Evolutionary conservation across 2,888 invertebrate genomes (phyloP), one percentile per base, ranked within the genome.

Genomic region (Panzeria rudis): DNA sequence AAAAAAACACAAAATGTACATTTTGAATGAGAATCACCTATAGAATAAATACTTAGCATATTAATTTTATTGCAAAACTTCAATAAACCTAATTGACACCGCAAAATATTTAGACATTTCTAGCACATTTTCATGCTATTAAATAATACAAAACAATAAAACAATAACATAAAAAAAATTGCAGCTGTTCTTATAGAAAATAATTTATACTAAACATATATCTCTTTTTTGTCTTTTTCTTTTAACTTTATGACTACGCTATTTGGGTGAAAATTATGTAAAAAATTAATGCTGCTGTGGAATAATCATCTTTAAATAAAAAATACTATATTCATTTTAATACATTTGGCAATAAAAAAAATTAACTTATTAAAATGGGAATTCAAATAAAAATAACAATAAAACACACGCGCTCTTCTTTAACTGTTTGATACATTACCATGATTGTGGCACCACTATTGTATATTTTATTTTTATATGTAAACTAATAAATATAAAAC

Each of bases 321-420:
- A 56, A 66, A 47, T 76, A 83, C 61, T 75, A 62, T 61, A 81
- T 72, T 61, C 56, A 71, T 77, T 85, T 86, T 29, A 80, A 84
- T 83, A 61, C 66, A 38, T 68, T 54, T 77, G 75, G 64, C 86
- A 84, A 87, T 87, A 86, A 86, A 87, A 72, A 69, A 84, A 87
- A 87, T 88, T 86, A 84, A 86, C 82, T 85, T 72, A 59, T 64
- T 52, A 61, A 62, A 78, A 82, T 50, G 17, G n/a, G 59, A 68
- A 69, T 73, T 56, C 61, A 61, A 66, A 56, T 8, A 35, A 66
- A 38, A 59, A 11, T 17, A 59, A 17, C n/a, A 54, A 41, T 5
- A 23, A 44, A 23, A 54, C 15, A 38, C 25, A n/a, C 15, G 17
- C 29, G 4, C 32, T 20, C 8, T 13, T 9, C 15, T 32, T 11